Base-by-base conservation (phyloP, 2,113 vertebrate species). In the Pelusios castaneus region DNA sequence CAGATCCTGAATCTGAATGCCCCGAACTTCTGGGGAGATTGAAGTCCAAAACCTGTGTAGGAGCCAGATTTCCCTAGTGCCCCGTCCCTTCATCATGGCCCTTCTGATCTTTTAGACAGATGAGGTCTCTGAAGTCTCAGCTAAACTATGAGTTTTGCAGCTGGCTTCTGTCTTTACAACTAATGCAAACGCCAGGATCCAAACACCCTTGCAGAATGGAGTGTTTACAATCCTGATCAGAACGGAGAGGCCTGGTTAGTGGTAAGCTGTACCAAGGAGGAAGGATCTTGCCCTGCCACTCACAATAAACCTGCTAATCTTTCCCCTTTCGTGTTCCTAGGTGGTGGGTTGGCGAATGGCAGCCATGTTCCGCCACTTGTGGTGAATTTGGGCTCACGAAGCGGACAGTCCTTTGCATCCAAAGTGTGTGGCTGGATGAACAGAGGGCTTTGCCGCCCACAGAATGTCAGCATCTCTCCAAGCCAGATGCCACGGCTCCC, bases 271-370 rank as follows among this genome's bases (percentile, higher is more conserved):
- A 11, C 0, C 0, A 60, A 47, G 1, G 16, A 4, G 77, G 24
- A 38, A 22, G 27, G 0, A 1, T 27, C 43, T 12, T 0, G 1
- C 1, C n/a, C n/a, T n/a, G n/a, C n/a, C n/a, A n/a, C n/a, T n/a
- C 9, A 22, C n/a, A 43, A 76, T 22, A 43, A 76, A 22, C 73
- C 73, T 14, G 41, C 38, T 6, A 31, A 1, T 5, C 0, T 41
- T 45, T 22, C 60, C 8, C 4, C 14, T 24, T 3, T 73, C 47
- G 0, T 83, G 31, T n/a, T 21, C 3, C 1, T 97, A 99, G 99
- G 93, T 99, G 99, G 99, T 99, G 99, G 99, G 97, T 96, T 0
- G 99, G 98, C 0, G 99, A 99, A 80, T 99, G 99, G 99, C 98
- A 99, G 95, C 96, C 75, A 4, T 99, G 99, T 94, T 99, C 99